Evolutionary conservation across 2,888 invertebrate species (phyloP).

Genomic region (Eupithecia pulchellata): DNA sequence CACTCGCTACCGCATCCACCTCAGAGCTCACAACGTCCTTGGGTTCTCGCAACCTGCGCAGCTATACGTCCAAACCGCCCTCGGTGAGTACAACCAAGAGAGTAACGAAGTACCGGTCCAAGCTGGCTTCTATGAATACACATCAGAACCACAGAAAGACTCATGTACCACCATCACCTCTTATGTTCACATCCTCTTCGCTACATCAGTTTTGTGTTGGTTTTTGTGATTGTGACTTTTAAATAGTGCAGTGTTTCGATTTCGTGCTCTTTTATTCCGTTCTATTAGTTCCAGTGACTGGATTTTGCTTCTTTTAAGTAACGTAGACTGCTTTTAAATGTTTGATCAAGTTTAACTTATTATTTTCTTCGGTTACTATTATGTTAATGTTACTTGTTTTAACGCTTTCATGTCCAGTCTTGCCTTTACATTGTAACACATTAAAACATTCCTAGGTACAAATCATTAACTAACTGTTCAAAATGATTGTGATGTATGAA

Average conservation of each 20-base stretch:
- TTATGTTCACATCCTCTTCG: slow-evolving; percentile 65
- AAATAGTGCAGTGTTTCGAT: slow-evolving; percentile 58
- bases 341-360: slow-evolving; percentile 51
- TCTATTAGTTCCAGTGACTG: slow-evolving; percentile 52
- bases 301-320: slow-evolving; percentile 56
- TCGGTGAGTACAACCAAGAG: slow-evolving; percentile 90
- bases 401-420: slow-evolving; percentile 53
- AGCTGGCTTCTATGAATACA: slow-evolving; percentile 82
- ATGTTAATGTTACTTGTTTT: slow-evolving; percentile 43
- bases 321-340: slow-evolving; percentile 55
- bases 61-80: slow-evolving; percentile 93
- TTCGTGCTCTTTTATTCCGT: slow-evolving; percentile 54
- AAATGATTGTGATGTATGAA: slow-evolving; percentile 44
- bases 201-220: slow-evolving; percentile 65
- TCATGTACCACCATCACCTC: slow-evolving; percentile 63
- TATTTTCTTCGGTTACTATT: slow-evolving; percentile 47
- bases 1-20: slow-evolving; percentile 93
- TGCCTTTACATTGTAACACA: slow-evolving; percentile 56
- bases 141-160: slow-evolving; percentile 67
- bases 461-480: slow-evolving; percentile 42
- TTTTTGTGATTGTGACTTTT: slow-evolving; percentile 65
- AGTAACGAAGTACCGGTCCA: slow-evolving; percentile 76
- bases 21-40: slow-evolving; percentile 93
- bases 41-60: slow-evolving; percentile 92
- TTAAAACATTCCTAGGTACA: slow-evolving; percentile 47